Percentiles rank a stretch among this genome's conserved stretches.
phyloP scores from a whole-genome alignment of 2,113 vertebrate genomes.

The Hyperoodon ampullatus region DNA sequence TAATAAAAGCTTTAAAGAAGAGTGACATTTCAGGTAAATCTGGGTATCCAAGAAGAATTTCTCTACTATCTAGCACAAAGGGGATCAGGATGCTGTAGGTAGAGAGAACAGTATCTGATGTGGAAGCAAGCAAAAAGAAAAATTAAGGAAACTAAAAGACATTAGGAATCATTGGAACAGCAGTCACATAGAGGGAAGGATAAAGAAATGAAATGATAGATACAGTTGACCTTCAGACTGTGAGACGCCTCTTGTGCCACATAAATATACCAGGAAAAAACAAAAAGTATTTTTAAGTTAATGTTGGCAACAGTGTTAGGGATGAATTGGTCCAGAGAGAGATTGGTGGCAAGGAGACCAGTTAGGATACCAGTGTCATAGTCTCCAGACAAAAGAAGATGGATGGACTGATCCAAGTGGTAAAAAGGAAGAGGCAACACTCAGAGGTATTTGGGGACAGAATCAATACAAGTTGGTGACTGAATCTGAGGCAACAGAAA shows the following conservation, averaged over 20 bases:
- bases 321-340: background rate
- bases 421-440: background rate
- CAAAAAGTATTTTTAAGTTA: background rate
- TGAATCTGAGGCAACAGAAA: background rate
- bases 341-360: background rate
- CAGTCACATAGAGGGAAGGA: background rate
- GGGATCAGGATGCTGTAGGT: background rate
- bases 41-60: background rate
- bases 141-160: background rate
- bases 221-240: background rate
- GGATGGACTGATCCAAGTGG: background rate
- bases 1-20: background rate
- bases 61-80: background rate
- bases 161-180: background rate
- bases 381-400: background rate
- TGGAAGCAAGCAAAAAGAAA: background rate
- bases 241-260: background rate
- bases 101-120: background rate
- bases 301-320: background rate
- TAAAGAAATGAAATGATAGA: background rate
- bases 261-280: background rate
- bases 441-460: background rate
- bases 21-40: background rate
- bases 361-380: background rate
- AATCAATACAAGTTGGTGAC: background rate